Evolutionary conservation across 1,140 invertebrate genomes (phyloP).

Genomic region (Rhagoletis zephyria): DNA sequence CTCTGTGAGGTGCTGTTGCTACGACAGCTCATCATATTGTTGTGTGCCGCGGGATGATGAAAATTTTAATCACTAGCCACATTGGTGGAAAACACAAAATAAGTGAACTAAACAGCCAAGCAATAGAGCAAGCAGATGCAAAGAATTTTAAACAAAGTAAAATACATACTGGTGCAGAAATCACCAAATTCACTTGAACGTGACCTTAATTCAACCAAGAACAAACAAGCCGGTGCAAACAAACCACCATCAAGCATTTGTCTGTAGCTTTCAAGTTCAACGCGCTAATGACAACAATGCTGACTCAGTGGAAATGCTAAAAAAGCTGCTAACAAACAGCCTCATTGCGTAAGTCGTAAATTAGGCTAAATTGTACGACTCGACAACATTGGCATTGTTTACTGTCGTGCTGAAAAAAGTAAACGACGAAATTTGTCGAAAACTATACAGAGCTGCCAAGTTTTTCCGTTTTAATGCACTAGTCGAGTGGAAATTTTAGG

Average conservation of each 20-base stretch:
- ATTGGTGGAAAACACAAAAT: not conserved
- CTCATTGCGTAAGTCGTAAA: no score
- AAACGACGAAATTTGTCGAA: no score
- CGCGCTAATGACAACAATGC: not conserved
- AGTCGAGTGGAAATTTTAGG: no score
- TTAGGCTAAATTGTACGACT: no score
- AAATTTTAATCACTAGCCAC: conserved; percentile 36
- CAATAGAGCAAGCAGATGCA: not conserved
- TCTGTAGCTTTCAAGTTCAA: not conserved
- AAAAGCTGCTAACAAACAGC: not conserved
- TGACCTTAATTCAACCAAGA: conserved; percentile 13
- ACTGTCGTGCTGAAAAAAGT: no score
- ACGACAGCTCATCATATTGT: not conserved
- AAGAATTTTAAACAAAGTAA: conserved; percentile 9
- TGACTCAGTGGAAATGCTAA: not conserved
- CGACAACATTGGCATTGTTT: no score
- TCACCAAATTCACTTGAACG: conserved; percentile 10
- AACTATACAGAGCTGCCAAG: no score
- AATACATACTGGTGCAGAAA: not conserved
- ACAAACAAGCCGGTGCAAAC: not conserved
- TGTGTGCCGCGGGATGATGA: conserved; percentile 24
- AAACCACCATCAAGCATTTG: not conserved
- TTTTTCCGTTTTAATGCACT: no score
- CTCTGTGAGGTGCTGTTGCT: conserved; percentile 18
- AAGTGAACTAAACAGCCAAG: not conserved